These are phyloP conservation scores for Hirtodrosophila histrioides DNA, from an alignment of 2,888 invertebrate species.

Conservation along the genomic window DNA sequence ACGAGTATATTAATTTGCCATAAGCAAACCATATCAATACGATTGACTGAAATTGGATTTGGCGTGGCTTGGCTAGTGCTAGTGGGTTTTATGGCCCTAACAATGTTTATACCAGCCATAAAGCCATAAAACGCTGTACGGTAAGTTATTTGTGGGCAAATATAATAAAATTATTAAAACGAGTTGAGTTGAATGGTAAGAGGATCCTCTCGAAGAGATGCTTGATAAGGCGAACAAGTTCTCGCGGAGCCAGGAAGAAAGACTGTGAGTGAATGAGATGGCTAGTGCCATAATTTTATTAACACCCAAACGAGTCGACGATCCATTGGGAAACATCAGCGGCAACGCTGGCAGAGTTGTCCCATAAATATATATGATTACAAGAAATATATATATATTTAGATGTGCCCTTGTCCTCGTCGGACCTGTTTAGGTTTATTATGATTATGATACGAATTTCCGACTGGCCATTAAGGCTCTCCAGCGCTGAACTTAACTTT, in stretches of 20 bases:
- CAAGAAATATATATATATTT: slow-evolving; percentile 62
- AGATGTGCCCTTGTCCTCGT: slow-evolving; percentile 41
- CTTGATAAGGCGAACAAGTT: slow-evolving; percentile 54
- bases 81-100: slow-evolving; percentile 17
- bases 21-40: slow-evolving; percentile 47
- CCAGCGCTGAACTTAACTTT: slow-evolving; percentile 13
- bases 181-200: slow-evolving; percentile 58
- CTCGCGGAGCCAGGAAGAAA: slow-evolving; percentile 2
- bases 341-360: slow-evolving; percentile 49
- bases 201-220: slow-evolving; percentile 57
- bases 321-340: slow-evolving; percentile 36
- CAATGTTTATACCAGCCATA: slow-evolving; percentile 53
- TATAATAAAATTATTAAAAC: slow-evolving; percentile 75
- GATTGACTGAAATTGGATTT: slow-evolving; percentile 46
- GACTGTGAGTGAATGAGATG: slow-evolving; percentile 35
- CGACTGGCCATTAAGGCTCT: slow-evolving; percentile 54
- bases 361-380: slow-evolving; percentile 78
- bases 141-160: slow-evolving; percentile 70
- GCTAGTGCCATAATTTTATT: slow-evolving; percentile 67
- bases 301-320: slow-evolving; percentile 61
- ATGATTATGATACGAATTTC: slow-evolving; percentile 73
- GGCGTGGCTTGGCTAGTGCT: slow-evolving; percentile 20
- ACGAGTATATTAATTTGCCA: slow-evolving; percentile 34
- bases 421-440: slow-evolving; percentile 68
- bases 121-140: slow-evolving; percentile 57